phyloP scores from a whole-genome alignment of 2,113 vertebrate species.

The Pedetes capensis region DNA sequence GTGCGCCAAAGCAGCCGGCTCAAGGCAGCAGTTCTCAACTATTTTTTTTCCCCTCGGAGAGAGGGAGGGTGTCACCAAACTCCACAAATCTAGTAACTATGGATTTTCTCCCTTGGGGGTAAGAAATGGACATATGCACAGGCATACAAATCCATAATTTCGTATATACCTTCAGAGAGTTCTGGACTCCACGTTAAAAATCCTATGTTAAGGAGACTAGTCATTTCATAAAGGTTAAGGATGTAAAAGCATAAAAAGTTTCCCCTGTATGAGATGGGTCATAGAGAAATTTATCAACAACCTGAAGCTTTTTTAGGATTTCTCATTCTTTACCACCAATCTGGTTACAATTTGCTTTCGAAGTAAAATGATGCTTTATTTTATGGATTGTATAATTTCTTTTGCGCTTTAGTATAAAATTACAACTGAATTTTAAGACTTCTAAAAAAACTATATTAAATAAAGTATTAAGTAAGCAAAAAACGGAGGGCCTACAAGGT shows the following conservation, averaged over 20 bases:
- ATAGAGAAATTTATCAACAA: conserved; percentile 9
- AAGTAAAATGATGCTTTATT: not conserved
- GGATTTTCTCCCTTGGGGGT: not conserved
- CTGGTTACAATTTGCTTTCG: not conserved
- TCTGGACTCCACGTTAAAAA: conserved; percentile 16
- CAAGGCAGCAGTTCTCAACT: not conserved
- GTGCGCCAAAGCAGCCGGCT: not conserved
- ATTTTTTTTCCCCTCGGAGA: not conserved
- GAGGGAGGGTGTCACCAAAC: not conserved
- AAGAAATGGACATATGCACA: not conserved
- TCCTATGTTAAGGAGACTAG: not conserved
- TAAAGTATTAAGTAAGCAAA: conserved; percentile 44
- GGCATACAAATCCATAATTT: not conserved
- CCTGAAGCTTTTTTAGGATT: conserved; percentile 24
- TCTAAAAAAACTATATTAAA: not conserved
- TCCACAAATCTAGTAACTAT: conserved; percentile 10
- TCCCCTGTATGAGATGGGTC: not conserved
- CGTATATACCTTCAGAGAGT: not conserved
- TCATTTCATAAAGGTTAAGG: conserved; percentile 4
- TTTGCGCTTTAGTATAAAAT: conserved; percentile 19
- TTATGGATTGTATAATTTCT: not conserved
- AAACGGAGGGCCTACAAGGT: not conserved
- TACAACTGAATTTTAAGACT: conserved; percentile 33
- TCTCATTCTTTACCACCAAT: conserved; percentile 25
- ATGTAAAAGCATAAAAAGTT: conserved; percentile 1